Evolutionary conservation across 1,140 invertebrate genomes (phyloP), one percentile per base, ranked within the genome.

Genomic region (Procambarus virginalis): DNA sequence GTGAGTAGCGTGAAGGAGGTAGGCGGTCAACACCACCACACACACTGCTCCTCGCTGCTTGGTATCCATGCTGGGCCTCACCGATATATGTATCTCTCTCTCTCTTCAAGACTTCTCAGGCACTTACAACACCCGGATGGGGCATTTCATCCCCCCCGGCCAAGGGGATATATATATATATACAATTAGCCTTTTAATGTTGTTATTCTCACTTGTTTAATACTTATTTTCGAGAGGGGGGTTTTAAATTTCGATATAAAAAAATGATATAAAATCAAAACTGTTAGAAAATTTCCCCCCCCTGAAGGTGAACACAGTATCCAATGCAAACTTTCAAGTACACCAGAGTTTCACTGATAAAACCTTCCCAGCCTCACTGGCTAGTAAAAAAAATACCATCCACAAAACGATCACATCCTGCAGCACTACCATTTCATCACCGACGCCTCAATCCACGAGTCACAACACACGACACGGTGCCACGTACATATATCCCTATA

Each of bases 121-220:
- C 68, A 73, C 68, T 73, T 73, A 68, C 12, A 73, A 34, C 22
- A 73, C 68, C 68, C 68, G n/a, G 68, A n/a, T 73, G n/a, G 68
- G 68, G 68, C 68, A 73, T 73, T 73, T 73, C 5, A 34, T 34
- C 34, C 34, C n/a, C 68, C 68, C 68, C 22, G 22, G 68, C 68
- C 68, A 20, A 34, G 4, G 68, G 68, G 68, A 34, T 34, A 17
- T 9, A 55, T 68, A 5, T 34, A 34, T 34, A 17, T 9, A 55
- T 68, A 5, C 34, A 10, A n/a, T 20, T 34, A 34, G 34, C 34
- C 34, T 34, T 34, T 73, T 73, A 73, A 20, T 34, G 34, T 5
- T 34, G 68, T 73, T 5, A 20, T 73, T 73, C 4, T 34, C 68
- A 73, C 68, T 34, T 34, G 68, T 73, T 73, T 73, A 34, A 34